A percentile compares a stretch with the other conserved stretches of the same genome.
Evolutionary conservation across 2,113 vertebrate species (phyloP).

Genomic region (rat (Rattus norvegicus)): GRCr8 NC_086019.1:183407001-183407500

Average conservation of each 20-base stretch:
- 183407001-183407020: background rate
- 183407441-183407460: background rate
- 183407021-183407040: background rate
- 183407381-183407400: background rate
- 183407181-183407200: background rate
- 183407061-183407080: background rate
- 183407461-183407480: background rate
- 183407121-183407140: background rate
- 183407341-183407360: background rate
- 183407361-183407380: background rate
- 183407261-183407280: constrained; percentile 20
- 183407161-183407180: background rate
- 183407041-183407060: background rate
- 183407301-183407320: background rate
- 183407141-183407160: background rate
- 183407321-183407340: background rate
- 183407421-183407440: background rate
- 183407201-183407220: background rate
- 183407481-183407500: background rate
- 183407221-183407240: background rate
- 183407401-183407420: background rate
- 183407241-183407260: background rate
- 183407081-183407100: background rate
- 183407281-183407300: background rate
- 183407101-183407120: background rate